These are phyloP conservation scores for Lamellibrachia luymesi DNA, from an alignment of 1,140 invertebrate species.

Conservation along the genomic window DNA sequence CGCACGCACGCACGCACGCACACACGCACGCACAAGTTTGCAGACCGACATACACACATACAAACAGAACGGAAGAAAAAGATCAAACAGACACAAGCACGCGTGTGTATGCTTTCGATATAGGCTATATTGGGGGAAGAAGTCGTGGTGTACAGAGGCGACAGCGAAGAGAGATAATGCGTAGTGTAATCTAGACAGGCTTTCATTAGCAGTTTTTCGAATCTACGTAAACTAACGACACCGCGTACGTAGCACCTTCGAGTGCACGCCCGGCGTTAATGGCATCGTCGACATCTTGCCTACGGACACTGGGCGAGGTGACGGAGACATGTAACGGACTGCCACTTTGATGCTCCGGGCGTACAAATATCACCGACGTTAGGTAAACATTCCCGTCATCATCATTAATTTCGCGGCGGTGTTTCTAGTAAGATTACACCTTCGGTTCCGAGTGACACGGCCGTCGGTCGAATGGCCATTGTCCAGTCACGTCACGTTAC, in stretches of 20 bases:
- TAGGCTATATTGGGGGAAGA: too few relatives aligned
- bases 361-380: background rate
- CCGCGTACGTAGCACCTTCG: background rate
- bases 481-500: background rate
- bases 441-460: background rate
- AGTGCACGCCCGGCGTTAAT: background rate
- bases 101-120: too few relatives aligned
- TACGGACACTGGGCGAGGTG: background rate
- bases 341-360: background rate
- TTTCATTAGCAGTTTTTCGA: too few relatives aligned
- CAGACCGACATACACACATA: too few relatives aligned
- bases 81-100: too few relatives aligned
- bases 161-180: too few relatives aligned
- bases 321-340: background rate
- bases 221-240: too few relatives aligned
- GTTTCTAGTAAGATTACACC: background rate
- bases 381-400: background rate
- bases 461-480: background rate
- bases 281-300: background rate
- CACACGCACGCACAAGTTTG: too few relatives aligned
- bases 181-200: too few relatives aligned
- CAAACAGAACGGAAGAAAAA: too few relatives aligned
- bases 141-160: too few relatives aligned
- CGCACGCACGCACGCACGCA: too few relatives aligned
- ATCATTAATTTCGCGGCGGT: background rate